Percentiles rank a stretch among this genome's conserved stretches.
These are phyloP conservation scores for Chelonia mydas DNA, from an alignment of 2,797 vertebrate genomes.

Conservation along the genomic window DNA sequence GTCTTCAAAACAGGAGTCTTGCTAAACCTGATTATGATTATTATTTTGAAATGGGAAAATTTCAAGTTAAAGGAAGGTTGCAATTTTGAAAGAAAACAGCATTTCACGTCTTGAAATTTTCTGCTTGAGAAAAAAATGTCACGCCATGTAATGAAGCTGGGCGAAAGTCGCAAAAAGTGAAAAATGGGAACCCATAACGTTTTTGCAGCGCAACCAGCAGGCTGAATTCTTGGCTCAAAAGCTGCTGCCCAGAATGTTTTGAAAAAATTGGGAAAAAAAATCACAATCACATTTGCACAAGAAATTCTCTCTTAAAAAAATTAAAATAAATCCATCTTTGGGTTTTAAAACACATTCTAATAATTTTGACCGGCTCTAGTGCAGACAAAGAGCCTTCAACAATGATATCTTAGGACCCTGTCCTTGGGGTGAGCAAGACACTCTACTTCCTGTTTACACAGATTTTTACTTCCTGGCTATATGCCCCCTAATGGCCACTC, in stretches of 20 bases:
- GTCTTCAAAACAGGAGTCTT: neutral
- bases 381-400: neutral
- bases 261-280: too few species aligned
- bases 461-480: neutral
- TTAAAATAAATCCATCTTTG: neutral
- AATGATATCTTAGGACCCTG: neutral
- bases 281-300: neutral
- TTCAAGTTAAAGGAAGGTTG: neutral
- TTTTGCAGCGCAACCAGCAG: neutral
- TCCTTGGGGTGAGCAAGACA: neutral
- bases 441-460: neutral
- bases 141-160: neutral
- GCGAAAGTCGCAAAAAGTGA: neutral
- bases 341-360: neutral
- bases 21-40: rapidly evolving
- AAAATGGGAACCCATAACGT: rapidly evolving
- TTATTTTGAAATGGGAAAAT: neutral
- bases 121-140: neutral
- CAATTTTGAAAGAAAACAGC: neutral
- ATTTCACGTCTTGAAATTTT: constrained; percentile 17
- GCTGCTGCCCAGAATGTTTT: neutral
- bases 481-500: neutral
- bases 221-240: neutral
- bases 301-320: neutral
- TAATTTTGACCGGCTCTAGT: neutral